A percentile compares a stretch with the other conserved stretches of the same genome.
These are phyloP conservation scores for Corythucha ciliata DNA, from an alignment of 2,888 invertebrate species.

Conservation along the genomic window DNA sequence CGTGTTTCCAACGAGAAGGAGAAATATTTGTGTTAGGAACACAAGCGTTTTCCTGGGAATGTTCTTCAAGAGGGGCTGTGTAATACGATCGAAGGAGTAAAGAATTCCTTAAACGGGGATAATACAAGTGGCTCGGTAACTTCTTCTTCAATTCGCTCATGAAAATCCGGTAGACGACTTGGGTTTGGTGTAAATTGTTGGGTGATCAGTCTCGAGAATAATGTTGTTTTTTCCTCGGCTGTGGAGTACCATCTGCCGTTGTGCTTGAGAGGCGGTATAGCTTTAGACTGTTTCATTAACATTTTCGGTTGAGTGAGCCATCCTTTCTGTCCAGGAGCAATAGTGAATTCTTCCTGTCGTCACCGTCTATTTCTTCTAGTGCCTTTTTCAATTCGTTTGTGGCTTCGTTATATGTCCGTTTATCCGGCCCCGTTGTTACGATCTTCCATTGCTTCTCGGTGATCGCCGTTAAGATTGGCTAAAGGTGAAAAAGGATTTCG, in stretches of 20 bases:
- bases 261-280: background rate
- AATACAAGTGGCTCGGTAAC: background rate
- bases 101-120: conserved; percentile 8
- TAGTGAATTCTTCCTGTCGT: too few relatives aligned
- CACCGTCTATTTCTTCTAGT: too few relatives aligned
- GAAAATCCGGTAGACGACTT: conserved; percentile 8
- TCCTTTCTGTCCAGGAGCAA: too few relatives aligned
- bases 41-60: conserved; percentile 2
- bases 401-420: too few relatives aligned
- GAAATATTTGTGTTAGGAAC: background rate
- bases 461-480: too few relatives aligned
- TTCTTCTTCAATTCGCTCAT: background rate
- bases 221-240: conserved; percentile 6
- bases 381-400: too few relatives aligned
- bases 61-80: conserved; percentile 15
- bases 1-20: conserved; percentile 7
- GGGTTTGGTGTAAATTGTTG: conserved; percentile 11
- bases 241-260: conserved; percentile 7
- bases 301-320: conserved; percentile 1
- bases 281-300: background rate
- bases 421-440: too few relatives aligned
- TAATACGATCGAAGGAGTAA: conserved; percentile 9
- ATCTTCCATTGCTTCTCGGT: too few relatives aligned
- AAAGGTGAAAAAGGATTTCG: too few relatives aligned
- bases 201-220: background rate